Base-by-base conservation (phyloP, 2,888 invertebrate species). In the Nomada goodeniana region DNA sequence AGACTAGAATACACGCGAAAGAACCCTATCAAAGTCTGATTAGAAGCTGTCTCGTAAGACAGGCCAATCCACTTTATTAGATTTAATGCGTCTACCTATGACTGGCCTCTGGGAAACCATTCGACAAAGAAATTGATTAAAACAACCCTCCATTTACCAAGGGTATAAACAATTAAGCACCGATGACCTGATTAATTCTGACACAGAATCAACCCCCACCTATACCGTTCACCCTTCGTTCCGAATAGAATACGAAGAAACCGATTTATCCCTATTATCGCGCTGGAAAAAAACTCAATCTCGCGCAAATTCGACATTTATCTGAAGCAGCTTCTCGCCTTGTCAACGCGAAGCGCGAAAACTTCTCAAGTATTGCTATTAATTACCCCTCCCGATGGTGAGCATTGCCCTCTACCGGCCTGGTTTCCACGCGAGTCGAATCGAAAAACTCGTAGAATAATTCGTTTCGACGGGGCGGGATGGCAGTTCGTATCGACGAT, bases 401-500 rank as follows among this genome's bases (percentile, higher is more conserved):
- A 20, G 2, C 57, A 11, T 26, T 29, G 15, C 29, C 64, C 36
- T 15, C 36, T 23, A 13, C 36, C n/a, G 26, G 50, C 36, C 50
- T 5, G 9, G 23, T 59, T 72, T 52, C 7, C 47, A 4, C 2
- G 10, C 0, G 13, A 57, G n/a, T 26, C 50, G 26, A 44, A 42
- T 3, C 7, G 53, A 55, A 52, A 52, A 47, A 59, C 44, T 65
- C 44, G 44, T 1, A 47, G 47, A 15, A 15, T 47, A 47, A 47
- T 47, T 15, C 47, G 47, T 47, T 47, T 47, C 47, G 47, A 47
- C 15, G 47, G n/a, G 47, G n/a, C 47, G 36, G n/a, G 23, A 13
- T 5, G 61, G 65, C 61, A 61, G 68, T 68, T 68, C 68, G 63
- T 68, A 55, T 74, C 18, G 67, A 60, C 36, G 65, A 36, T 67